Evolutionary conservation across 1,140 invertebrate genomes (phyloP).

Genomic region (Drosophila mauritiana): DNA sequence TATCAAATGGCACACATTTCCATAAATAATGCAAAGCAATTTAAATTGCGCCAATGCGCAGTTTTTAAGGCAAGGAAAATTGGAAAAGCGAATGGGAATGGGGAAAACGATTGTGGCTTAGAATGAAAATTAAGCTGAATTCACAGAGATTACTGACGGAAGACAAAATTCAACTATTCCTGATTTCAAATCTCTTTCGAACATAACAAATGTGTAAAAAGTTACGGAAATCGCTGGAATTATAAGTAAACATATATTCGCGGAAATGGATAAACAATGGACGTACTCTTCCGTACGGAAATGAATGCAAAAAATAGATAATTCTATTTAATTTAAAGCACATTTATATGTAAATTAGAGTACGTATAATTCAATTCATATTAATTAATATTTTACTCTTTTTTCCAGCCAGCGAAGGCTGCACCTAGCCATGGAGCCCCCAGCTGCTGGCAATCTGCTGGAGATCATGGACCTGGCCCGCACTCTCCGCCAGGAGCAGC

Average conservation of each 20-base stretch:
- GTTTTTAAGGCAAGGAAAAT: background rate
- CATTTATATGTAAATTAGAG: too few relatives aligned
- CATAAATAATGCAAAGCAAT: conserved; percentile 29
- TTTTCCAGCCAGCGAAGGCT: conserved; percentile 30
- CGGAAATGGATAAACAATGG: background rate
- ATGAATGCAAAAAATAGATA: background rate
- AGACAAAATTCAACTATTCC: background rate
- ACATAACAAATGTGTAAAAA: too few relatives aligned
- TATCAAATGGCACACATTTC: conserved; percentile 8
- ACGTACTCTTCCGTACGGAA: background rate
- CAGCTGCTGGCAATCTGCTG: conserved; percentile 79
- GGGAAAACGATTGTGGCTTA: background rate
- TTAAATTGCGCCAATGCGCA: conserved; percentile 17
- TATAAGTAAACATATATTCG: too few relatives aligned
- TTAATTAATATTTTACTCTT: background rate
- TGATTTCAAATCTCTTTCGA: too few relatives aligned
- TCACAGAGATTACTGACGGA: background rate
- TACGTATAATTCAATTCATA: too few relatives aligned
- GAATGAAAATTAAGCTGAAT: background rate
- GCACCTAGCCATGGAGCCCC: conserved; percentile 69
- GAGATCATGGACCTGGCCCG: conserved; percentile 84
- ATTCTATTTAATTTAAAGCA: too few relatives aligned
- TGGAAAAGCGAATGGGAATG: background rate
- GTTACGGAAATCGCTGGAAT: background rate
- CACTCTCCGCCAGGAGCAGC: conserved; percentile 81